These are phyloP conservation scores for Papilio xuthus DNA, from an alignment of 1,140 invertebrate genomes.

Conservation along the genomic window DNA sequence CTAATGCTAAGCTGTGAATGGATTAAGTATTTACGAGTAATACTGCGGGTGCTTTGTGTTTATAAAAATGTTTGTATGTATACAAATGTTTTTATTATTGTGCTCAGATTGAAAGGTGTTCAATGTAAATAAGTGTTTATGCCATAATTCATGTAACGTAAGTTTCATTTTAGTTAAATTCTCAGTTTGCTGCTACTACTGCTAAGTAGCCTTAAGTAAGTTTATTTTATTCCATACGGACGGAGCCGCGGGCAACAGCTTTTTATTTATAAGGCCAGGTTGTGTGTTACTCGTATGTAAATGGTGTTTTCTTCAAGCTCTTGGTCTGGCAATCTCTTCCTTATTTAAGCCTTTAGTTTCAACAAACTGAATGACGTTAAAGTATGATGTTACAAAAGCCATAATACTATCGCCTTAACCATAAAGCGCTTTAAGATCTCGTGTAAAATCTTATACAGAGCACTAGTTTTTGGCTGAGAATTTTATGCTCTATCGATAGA, in stretches of 20 bases:
- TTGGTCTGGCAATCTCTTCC: neutral
- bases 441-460: neutral
- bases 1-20: neutral
- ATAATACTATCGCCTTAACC: neutral
- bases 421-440: neutral
- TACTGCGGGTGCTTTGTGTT: neutral
- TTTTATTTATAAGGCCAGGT: neutral
- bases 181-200: too few species aligned
- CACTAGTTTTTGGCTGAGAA: constrained; percentile 1
- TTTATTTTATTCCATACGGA: too few species aligned
- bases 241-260: too few species aligned
- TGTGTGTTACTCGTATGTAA: too few species aligned
- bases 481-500: constrained; percentile 16
- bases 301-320: too few species aligned
- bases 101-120: too few species aligned
- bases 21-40: neutral
- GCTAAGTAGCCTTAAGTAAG: too few species aligned
- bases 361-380: neutral
- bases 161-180: too few species aligned
- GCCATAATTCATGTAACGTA: too few species aligned
- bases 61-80: neutral
- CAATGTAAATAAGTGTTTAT: too few species aligned
- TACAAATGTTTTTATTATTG: too few species aligned
- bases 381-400: neutral
- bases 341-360: neutral